Percentiles rank a stretch among this genome's conserved stretches.
Evolutionary conservation across 2,113 vertebrate genomes (phyloP).

Genomic region (Microtus oregoni): DNA sequence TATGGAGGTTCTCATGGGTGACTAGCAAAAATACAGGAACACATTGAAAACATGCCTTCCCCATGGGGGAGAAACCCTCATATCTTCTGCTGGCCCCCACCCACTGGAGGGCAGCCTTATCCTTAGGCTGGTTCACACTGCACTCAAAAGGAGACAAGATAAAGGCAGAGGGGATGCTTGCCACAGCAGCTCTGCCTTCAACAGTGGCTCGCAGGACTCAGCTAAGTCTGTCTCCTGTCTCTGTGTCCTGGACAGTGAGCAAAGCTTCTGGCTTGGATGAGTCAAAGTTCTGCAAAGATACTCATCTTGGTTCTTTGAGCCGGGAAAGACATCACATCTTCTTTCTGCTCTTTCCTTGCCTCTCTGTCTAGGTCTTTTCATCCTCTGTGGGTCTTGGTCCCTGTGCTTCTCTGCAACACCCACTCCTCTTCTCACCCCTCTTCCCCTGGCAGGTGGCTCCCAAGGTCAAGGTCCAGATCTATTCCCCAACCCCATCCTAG

Average conservation of each 20-base stretch:
- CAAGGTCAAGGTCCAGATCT: too few relatives aligned
- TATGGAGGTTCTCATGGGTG: neutral
- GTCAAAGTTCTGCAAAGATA: neutral
- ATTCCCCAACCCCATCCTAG: neutral
- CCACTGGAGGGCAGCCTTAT: neutral
- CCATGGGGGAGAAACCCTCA: too few relatives aligned
- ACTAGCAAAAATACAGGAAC: too few relatives aligned
- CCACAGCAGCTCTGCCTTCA: neutral
- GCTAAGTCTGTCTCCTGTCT: neutral
- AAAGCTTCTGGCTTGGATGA: neutral
- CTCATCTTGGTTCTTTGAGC: neutral
- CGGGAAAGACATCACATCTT: neutral
- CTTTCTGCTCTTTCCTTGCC: neutral
- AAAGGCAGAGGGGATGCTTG: neutral
- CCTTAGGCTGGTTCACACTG: fast-evolving
- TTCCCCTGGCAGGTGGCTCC: neutral
- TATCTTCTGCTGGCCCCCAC: neutral
- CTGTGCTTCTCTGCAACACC: too few relatives aligned
- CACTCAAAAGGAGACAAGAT: neutral
- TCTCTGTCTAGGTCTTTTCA: neutral
- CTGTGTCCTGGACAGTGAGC: neutral
- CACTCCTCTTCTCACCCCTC: neutral
- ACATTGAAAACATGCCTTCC: neutral
- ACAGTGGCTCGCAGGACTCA: neutral
- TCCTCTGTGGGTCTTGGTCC: too few relatives aligned